phyloP scores from a whole-genome alignment of 2,797 vertebrate species.

The Sebastes baramenuke region DNA sequence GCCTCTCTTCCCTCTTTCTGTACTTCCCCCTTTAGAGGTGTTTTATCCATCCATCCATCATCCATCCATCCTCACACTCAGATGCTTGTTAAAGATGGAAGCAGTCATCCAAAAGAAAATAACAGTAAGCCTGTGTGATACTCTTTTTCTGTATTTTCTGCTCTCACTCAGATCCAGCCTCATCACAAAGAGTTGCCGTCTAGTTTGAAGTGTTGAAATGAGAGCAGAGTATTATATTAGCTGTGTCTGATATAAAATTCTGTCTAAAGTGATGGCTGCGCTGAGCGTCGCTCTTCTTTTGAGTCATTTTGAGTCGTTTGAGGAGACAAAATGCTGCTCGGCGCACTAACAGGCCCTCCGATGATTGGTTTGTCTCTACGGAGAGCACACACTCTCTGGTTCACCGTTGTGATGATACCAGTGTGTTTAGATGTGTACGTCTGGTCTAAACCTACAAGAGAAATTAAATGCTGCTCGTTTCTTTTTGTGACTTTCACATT shows the following conservation, averaged over 20 bases:
- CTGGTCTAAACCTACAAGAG: neutral
- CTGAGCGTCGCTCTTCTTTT: constrained; percentile 15
- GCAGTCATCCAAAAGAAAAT: constrained; percentile 10
- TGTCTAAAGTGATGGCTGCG: constrained; percentile 41
- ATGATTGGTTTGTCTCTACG: constrained; percentile 21
- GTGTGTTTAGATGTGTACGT: neutral
- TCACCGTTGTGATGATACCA: neutral
- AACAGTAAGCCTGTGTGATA: neutral
- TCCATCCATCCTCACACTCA: neutral
- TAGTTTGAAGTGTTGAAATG: constrained; percentile 50
- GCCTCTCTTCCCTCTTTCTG: neutral
- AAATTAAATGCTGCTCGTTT: neutral
- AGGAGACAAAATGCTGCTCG: constrained; percentile 43
- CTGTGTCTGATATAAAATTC: constrained; percentile 56
- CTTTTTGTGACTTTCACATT: neutral
- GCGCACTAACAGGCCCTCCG: constrained; percentile 30
- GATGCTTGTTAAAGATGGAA: constrained; percentile 1
- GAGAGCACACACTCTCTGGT: neutral
- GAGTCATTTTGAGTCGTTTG: constrained; percentile 29
- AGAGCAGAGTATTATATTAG: constrained; percentile 40
- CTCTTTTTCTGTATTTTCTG: constrained; percentile 4
- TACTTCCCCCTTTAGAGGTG: neutral
- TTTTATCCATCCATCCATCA: neutral
- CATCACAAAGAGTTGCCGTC: constrained; percentile 32
- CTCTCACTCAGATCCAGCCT: constrained; percentile 31